Evolutionary conservation across 2,113 vertebrate genomes (phyloP).

Genomic region (Trichomycterus rosablanca): DNA sequence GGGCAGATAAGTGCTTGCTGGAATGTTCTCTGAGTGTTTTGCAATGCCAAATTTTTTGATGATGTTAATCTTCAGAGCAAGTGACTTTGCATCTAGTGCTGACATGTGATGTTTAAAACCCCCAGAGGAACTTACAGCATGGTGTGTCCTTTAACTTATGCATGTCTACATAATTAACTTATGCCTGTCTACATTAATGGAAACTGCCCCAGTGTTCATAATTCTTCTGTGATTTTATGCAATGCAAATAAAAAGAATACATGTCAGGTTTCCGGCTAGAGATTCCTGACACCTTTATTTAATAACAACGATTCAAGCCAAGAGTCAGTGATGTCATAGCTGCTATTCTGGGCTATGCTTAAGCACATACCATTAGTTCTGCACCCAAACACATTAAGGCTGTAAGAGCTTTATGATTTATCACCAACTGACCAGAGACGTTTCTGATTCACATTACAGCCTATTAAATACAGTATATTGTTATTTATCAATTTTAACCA

Average conservation of each 20-base stretch:
- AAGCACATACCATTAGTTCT: background rate
- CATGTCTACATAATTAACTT: background rate
- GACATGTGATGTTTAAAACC: background rate
- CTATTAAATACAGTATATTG: too few species aligned
- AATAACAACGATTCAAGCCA: background rate
- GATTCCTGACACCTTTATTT: background rate
- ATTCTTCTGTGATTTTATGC: background rate
- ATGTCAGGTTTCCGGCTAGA: background rate
- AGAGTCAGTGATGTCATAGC: background rate
- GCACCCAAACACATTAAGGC: background rate
- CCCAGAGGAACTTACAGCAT: background rate
- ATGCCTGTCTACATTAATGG: background rate
- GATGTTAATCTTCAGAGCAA: background rate
- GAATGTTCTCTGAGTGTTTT: slow-evolving; percentile 6
- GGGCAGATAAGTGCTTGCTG: too few species aligned
- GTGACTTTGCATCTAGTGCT: background rate
- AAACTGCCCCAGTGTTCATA: background rate
- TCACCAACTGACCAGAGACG: background rate
- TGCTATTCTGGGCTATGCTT: background rate
- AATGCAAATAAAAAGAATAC: background rate
- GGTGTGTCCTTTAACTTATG: background rate
- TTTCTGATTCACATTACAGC: too few species aligned
- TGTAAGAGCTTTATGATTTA: too few species aligned
- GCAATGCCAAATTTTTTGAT: slow-evolving; percentile 2
- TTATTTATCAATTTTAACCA: too few species aligned